phyloP scores from a whole-genome alignment of 2,888 invertebrate species.

The Drosophila prostipennis region DNA sequence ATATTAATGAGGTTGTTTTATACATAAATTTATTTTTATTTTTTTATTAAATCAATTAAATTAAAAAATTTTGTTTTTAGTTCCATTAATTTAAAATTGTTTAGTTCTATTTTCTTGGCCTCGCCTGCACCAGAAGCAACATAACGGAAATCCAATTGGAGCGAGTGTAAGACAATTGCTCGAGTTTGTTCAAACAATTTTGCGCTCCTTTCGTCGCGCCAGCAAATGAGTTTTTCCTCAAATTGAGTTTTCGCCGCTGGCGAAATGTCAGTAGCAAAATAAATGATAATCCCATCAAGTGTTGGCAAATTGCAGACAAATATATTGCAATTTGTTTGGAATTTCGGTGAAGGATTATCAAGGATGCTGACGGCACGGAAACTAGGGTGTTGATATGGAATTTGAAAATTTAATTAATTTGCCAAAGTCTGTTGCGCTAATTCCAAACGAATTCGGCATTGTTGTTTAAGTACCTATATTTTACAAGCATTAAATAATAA shows the following conservation, averaged over 20 bases:
- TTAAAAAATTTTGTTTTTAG: too few relatives aligned
- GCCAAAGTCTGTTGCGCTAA: background rate
- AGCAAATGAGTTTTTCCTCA: slow-evolving; percentile 36
- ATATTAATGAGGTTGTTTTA: too few relatives aligned
- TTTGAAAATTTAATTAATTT: slow-evolving; percentile 15
- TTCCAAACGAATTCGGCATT: background rate
- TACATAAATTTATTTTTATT: too few relatives aligned
- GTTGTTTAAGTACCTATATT: background rate
- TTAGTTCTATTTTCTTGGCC: background rate
- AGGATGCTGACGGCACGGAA: background rate
- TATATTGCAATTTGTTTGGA: slow-evolving; percentile 36
- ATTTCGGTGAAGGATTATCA: slow-evolving; percentile 24
- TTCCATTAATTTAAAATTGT: too few relatives aligned
- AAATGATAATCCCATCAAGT: slow-evolving; percentile 44
- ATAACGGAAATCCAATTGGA: slow-evolving; percentile 40
- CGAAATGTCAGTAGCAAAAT: slow-evolving; percentile 42
- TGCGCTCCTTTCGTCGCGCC: slow-evolving; percentile 12
- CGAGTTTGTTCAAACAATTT: slow-evolving; percentile 27
- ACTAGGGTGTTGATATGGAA: slow-evolving; percentile 3
- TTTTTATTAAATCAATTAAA: too few relatives aligned
- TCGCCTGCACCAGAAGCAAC: background rate
- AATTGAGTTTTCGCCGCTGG: slow-evolving; percentile 39
- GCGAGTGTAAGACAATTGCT: slow-evolving; percentile 39
- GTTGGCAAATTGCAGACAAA: slow-evolving; percentile 12
- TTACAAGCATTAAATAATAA: background rate